Conservation (phyloP, 2,113 vertebrate genomes). For the Stictonetta naevosa region DNA sequence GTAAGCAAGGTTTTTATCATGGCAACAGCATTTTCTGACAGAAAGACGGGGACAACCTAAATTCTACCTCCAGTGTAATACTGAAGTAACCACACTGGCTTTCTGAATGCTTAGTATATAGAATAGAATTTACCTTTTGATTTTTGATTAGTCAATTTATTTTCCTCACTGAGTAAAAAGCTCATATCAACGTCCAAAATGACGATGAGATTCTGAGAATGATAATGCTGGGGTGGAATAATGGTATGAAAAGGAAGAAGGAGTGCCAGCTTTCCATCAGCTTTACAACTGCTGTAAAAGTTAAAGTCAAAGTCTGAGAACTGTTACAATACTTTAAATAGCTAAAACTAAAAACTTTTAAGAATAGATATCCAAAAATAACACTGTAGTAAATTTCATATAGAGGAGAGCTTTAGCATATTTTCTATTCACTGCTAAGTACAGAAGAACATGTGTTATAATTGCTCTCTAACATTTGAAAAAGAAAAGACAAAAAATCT, state of each 20-base stretch:
- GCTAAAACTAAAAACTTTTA: slow-evolving; percentile 50
- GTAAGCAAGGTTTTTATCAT: neutral
- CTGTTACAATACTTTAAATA: slow-evolving; percentile 58
- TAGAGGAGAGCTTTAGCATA: neutral
- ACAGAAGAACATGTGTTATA: neutral
- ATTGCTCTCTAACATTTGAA: neutral
- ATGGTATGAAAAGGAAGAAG: neutral
- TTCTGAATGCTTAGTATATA: neutral
- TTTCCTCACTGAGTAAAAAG: slow-evolving; percentile 29
- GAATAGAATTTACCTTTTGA: neutral
- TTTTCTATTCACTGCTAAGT: slow-evolving; percentile 1
- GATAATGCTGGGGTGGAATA: neutral
- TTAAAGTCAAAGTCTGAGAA: slow-evolving; percentile 21
- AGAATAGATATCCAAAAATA: slow-evolving; percentile 63
- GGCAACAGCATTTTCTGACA: neutral
- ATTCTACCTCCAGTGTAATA: neutral
- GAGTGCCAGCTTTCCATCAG: slow-evolving; percentile 30
- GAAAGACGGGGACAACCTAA: neutral
- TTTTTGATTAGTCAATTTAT: neutral
- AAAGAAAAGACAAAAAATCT: neutral
- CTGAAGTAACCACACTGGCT: neutral
- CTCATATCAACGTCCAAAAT: neutral
- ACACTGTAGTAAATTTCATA: slow-evolving; percentile 43
- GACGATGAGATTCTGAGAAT: slow-evolving; percentile 5
- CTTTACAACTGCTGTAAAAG: slow-evolving; percentile 54